Evolutionary conservation across 1,140 invertebrate genomes (phyloP), one percentile per base, ranked within the genome.

Genomic region (Trachelipus rathkii): DNA sequence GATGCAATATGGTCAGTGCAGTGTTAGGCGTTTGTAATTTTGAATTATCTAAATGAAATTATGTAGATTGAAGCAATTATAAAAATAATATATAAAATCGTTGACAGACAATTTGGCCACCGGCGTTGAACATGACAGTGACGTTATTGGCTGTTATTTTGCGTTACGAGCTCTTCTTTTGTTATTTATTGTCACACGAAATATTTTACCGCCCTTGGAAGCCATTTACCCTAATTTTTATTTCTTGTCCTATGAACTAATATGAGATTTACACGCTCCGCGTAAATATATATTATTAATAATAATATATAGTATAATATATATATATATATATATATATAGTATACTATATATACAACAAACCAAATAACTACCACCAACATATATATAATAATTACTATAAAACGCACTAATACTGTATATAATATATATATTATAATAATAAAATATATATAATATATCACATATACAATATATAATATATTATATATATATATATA

Each of bases 141-240:
- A 60, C 50, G 50, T 60, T 60, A 60, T 60, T 60, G 50, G 11
- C 50, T 60, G 50, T 19, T 60, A 60, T 19, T 60, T 19, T 60
- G 11, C 19, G 50, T 60, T 60, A 60, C 19, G 50, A 60, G 50
- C 19, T 19, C 50, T 60, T 60, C 50, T 60, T 60, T 60, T 60
- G 50, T 60, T 60, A 60, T 60, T 60, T 60, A 60, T 60, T 60
- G 11, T 13, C 50, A 60, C 50, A 60, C 50, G 19, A 19, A 60
- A 19, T 60, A 19, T 60, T 60, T 60, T 19, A 19, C 50, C 50
- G 19, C 50, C 50, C 50, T 60, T 15, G 50, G 19, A 60, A 60
- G 19, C 50, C 50, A 60, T 60, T 60, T 60, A 15, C 50, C 19
- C 50, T 60, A 60, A 60, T 60, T 60, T 60, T 60, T 19, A 60